Evolutionary conservation across 1,140 invertebrate species (phyloP).

Genomic region (Sarcophaga bullata): DNA sequence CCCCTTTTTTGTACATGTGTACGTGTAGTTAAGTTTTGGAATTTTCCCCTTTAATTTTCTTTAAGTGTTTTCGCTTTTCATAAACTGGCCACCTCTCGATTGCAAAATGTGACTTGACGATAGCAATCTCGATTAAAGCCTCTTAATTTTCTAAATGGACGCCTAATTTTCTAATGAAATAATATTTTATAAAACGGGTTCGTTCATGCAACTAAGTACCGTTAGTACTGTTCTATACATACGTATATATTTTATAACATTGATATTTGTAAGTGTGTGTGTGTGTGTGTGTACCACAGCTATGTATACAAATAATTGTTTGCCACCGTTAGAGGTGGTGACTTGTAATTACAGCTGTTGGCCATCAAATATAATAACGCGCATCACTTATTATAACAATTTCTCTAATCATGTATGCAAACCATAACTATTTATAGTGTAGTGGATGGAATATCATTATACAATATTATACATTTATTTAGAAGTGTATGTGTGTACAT

Average conservation of each 20-base stretch:
- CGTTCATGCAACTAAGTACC: no score
- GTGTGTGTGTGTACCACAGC: neutral
- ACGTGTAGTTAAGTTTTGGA: no score
- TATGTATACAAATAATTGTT: constrained; percentile 1
- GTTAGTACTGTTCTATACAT: no score
- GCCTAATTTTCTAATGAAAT: constrained; percentile 2
- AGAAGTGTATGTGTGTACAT: no score
- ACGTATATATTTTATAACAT: no score
- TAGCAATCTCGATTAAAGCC: neutral
- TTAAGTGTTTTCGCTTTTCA: no score
- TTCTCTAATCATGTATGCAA: constrained; percentile 14
- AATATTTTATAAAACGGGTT: neutral
- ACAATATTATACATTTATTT: no score
- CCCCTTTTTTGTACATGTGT: no score
- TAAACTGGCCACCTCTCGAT: no score
- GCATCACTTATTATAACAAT: constrained; percentile 15
- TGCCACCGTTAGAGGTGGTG: constrained; percentile 2
- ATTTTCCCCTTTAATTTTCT: no score
- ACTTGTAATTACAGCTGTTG: constrained; percentile 2
- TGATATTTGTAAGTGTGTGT: neutral
- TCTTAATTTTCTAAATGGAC: constrained; percentile 15
- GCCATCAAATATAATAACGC: neutral
- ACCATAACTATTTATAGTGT: constrained; percentile 8
- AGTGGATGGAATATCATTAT: neutral
- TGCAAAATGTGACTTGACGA: no score